Evolutionary conservation across 2,797 vertebrate genomes (phyloP).

Genomic region (Sternotherus odoratus): DNA sequence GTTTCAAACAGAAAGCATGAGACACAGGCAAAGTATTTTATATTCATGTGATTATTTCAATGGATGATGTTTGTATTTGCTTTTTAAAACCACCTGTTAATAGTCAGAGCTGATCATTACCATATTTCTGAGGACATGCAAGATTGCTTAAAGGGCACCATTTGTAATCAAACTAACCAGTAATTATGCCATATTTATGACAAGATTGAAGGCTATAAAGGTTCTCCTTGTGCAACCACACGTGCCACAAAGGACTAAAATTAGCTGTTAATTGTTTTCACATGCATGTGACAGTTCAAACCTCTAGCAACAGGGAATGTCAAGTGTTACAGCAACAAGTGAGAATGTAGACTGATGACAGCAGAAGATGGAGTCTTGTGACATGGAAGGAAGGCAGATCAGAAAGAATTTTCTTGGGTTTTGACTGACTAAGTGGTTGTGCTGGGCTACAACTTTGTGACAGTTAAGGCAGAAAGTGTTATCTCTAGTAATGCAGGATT

Average conservation of each 20-base stretch:
- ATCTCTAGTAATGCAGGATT: background rate
- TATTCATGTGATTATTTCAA: constrained; percentile 50
- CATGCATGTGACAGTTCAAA: background rate
- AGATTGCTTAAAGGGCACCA: constrained; percentile 58
- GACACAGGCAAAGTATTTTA: constrained; percentile 28
- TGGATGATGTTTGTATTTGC: too few relatives aligned
- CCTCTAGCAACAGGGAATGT: background rate
- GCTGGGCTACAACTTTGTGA: constrained; percentile 36
- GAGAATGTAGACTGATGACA: background rate
- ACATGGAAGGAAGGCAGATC: background rate
- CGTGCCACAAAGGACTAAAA: constrained; percentile 28
- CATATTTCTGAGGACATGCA: constrained; percentile 36
- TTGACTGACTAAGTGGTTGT: background rate
- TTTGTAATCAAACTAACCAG: constrained; percentile 55
- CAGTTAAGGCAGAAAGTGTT: constrained; percentile 28
- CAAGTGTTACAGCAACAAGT: background rate
- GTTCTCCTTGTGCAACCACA: constrained; percentile 47
- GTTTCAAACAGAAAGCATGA: background rate
- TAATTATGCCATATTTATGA: constrained; percentile 66
- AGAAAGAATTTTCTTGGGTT: background rate
- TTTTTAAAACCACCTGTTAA: too few relatives aligned
- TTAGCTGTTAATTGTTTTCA: constrained; percentile 59
- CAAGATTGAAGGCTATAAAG: constrained; percentile 51
- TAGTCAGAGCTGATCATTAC: constrained; percentile 63
- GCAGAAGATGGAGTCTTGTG: background rate